Evolutionary conservation across 2,113 vertebrate genomes (phyloP).

Genomic region (Lamprotornis superbus): DNA sequence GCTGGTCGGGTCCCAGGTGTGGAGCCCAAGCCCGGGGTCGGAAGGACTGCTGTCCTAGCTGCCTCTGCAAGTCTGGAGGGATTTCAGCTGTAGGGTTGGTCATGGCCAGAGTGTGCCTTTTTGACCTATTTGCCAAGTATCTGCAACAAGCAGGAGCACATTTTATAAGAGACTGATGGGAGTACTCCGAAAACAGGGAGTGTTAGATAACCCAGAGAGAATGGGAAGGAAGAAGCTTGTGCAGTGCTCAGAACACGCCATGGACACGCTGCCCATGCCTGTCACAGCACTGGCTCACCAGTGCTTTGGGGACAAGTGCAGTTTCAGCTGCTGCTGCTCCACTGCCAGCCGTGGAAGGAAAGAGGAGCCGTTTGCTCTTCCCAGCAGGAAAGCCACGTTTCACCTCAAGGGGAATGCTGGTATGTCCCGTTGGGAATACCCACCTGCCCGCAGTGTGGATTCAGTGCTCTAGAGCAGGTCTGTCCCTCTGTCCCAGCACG

Average conservation of each 20-base stretch:
- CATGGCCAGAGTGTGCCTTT: slow-evolving; percentile 97
- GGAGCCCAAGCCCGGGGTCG: slow-evolving; percentile 93
- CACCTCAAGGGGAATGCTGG: background rate
- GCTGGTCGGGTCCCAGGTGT: slow-evolving; percentile 83
- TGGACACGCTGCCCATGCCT: background rate
- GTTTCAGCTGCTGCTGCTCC: background rate
- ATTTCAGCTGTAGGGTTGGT: slow-evolving; percentile 92
- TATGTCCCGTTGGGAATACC: background rate
- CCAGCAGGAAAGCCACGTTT: background rate
- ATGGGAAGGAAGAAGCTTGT: slow-evolving; percentile 16
- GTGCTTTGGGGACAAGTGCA: background rate
- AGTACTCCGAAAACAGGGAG: slow-evolving; percentile 68
- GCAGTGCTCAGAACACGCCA: background rate
- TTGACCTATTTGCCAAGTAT: slow-evolving; percentile 99
- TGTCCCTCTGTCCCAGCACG: background rate
- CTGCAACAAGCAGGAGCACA: slow-evolving; percentile 87
- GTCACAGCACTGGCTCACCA: background rate
- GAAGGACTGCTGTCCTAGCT: slow-evolving; percentile 88
- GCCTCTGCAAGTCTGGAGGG: slow-evolving; percentile 91
- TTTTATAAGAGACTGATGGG: slow-evolving; percentile 72
- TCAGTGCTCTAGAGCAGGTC: background rate
- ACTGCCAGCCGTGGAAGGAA: background rate
- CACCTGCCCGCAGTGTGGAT: rapidly evolving
- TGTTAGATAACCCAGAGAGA: slow-evolving; percentile 29
- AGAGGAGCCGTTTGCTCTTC: background rate